These are phyloP conservation scores for Prenolepis imparis DNA, from an alignment of 2,888 invertebrate species.

Conservation along the genomic window DNA sequence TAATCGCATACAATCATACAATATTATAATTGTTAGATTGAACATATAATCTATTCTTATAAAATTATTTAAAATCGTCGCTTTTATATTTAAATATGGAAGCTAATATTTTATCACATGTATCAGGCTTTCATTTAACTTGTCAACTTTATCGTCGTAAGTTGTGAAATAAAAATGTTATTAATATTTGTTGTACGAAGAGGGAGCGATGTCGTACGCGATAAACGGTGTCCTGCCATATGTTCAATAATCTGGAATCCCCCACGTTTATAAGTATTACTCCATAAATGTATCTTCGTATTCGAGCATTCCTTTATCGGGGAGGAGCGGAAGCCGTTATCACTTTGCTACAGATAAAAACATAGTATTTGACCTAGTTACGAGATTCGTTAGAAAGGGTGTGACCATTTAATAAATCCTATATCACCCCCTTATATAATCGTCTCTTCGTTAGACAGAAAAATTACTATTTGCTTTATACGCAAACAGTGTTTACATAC, in stretches of 20 bases:
- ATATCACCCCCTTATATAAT: constrained; percentile 60
- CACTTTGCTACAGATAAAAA: constrained; percentile 73
- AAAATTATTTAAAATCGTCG: background rate
- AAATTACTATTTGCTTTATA: constrained; percentile 27
- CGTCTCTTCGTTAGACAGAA: background rate
- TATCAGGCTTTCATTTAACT: background rate
- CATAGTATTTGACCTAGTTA: constrained; percentile 70
- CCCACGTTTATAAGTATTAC: constrained; percentile 67
- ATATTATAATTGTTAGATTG: background rate
- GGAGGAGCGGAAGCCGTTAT: constrained; percentile 80
- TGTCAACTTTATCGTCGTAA: background rate
- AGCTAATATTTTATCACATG: background rate
- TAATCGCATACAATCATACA: background rate
- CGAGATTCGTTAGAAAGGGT: constrained; percentile 72
- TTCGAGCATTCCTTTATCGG: constrained; percentile 75
- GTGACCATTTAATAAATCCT: constrained; percentile 69
- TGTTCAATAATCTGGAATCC: constrained; percentile 57
- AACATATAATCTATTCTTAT: background rate
- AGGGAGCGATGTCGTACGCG: constrained; percentile 33
- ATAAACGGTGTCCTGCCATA: constrained; percentile 47
- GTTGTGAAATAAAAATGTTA: constrained; percentile 30
- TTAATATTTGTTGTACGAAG: constrained; percentile 36
- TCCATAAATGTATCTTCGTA: constrained; percentile 62
- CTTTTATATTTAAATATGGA: background rate
- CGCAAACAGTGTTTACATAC: constrained; percentile 15